Evolutionary conservation across 2,113 vertebrate genomes (phyloP).

Genomic region (Rhea pennata): DNA sequence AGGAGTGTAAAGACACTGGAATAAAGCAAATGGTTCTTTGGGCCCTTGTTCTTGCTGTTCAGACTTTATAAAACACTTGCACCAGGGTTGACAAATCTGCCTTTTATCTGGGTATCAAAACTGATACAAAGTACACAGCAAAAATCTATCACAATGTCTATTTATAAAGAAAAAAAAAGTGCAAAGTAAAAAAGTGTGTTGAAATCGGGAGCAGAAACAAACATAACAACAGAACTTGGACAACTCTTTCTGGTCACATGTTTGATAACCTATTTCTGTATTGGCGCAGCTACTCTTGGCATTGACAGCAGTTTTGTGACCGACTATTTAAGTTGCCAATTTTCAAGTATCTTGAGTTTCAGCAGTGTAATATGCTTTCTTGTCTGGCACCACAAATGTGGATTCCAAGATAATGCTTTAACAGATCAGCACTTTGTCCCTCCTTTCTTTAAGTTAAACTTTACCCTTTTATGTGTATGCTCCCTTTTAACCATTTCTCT

Average conservation of each 20-base stretch:
- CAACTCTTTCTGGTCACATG: neutral
- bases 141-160: neutral
- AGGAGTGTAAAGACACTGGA: neutral
- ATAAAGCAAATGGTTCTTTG: neutral
- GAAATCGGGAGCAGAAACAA: neutral
- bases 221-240: neutral
- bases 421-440: neutral
- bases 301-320: neutral
- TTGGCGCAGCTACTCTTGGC: neutral
- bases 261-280: neutral
- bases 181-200: too few relatives aligned
- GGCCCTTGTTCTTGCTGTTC: neutral
- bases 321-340: too few relatives aligned
- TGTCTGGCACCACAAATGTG: accelerated
- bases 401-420: neutral
- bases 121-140: neutral
- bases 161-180: too few relatives aligned
- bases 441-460: neutral
- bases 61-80: neutral
- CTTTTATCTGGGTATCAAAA: neutral
- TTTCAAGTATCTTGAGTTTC: neutral
- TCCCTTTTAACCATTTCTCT: neutral
- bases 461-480: neutral
- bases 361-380: neutral
- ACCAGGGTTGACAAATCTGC: neutral